Conservation (phyloP, 2,113 vertebrate species). For the Thunnus maccoyii region DNA sequence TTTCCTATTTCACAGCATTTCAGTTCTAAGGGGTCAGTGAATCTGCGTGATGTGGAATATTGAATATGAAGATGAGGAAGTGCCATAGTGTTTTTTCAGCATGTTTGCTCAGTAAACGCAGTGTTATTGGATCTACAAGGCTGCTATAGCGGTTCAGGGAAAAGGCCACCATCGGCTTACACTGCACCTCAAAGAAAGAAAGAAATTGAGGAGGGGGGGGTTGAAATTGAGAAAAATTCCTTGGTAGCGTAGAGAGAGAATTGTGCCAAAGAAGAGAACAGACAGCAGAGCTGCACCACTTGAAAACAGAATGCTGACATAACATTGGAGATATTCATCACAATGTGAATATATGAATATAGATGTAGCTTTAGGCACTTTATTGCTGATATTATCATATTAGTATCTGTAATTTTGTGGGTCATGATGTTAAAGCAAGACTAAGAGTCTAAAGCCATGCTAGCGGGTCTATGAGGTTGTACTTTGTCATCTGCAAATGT, state of each 20-base stretch:
- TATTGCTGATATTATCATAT: neutral
- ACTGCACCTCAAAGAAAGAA: conserved; percentile 16
- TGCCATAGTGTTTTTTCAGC: conserved; percentile 52
- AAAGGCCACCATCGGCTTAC: conserved; percentile 37
- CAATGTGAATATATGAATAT: conserved; percentile 46
- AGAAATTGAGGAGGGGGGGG: conserved; percentile 4
- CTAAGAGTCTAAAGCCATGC: neutral
- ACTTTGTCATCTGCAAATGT: too few relatives aligned
- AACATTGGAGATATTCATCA: conserved; percentile 15
- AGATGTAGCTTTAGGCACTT: conserved; percentile 3
- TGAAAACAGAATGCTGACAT: conserved; percentile 15
- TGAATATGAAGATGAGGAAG: conserved; percentile 67
- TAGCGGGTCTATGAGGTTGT: neutral
- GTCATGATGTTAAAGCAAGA: neutral
- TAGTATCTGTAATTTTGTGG: neutral
- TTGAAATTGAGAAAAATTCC: conserved; percentile 7
- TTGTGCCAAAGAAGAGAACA: conserved; percentile 10
- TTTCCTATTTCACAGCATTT: conserved; percentile 71
- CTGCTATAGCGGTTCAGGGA: conserved; percentile 24
- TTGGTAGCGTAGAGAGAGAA: neutral
- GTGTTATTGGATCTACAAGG: conserved; percentile 70
- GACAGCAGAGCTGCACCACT: conserved; percentile 16
- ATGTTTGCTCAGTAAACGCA: conserved; percentile 64
- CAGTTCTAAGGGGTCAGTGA: conserved; percentile 63
- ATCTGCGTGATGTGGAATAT: conserved; percentile 67